phyloP scores from a whole-genome alignment of 2,113 vertebrate species.

The Xenotilapia longispinis region DNA sequence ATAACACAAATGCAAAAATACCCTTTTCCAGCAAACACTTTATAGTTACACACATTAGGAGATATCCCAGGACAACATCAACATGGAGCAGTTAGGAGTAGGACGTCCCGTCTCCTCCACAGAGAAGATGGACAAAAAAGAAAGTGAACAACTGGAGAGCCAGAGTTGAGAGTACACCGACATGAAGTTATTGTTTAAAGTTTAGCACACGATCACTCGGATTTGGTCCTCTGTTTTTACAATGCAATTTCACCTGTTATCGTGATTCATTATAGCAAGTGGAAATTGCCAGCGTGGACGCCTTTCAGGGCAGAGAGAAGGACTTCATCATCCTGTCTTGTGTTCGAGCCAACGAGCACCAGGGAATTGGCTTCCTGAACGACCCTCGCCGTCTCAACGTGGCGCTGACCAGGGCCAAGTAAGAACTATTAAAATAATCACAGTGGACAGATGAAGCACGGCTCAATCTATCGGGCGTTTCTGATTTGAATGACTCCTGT shows the following conservation, averaged over 20 bases:
- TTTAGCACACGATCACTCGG: not conserved
- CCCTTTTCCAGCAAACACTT: not conserved
- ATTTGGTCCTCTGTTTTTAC: not conserved
- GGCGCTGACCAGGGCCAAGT: conserved; percentile 94
- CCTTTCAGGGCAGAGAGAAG: conserved; percentile 97
- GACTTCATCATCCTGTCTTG: conserved; percentile 99
- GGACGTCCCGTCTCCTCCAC: not conserved
- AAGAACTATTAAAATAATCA: not conserved
- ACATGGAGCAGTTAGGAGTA: not conserved
- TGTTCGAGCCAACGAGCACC: conserved; percentile 95
- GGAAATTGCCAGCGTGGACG: conserved; percentile 97
- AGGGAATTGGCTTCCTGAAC: conserved; percentile 96
- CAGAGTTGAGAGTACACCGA: not conserved
- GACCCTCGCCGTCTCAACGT: conserved; percentile 97
- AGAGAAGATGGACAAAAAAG: not conserved
- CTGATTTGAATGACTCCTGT: not conserved
- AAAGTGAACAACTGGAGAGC: not conserved
- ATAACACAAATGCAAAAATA: not conserved
- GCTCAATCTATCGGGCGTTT: not conserved
- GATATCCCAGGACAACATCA: not conserved
- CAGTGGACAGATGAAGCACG: not conserved
- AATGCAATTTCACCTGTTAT: not conserved
- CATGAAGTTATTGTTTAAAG: not conserved
- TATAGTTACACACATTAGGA: not conserved
- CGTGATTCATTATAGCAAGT: conserved; percentile 78